Evolutionary conservation across 1,140 invertebrate genomes (phyloP).

Genomic region (Ladona fulva): DNA sequence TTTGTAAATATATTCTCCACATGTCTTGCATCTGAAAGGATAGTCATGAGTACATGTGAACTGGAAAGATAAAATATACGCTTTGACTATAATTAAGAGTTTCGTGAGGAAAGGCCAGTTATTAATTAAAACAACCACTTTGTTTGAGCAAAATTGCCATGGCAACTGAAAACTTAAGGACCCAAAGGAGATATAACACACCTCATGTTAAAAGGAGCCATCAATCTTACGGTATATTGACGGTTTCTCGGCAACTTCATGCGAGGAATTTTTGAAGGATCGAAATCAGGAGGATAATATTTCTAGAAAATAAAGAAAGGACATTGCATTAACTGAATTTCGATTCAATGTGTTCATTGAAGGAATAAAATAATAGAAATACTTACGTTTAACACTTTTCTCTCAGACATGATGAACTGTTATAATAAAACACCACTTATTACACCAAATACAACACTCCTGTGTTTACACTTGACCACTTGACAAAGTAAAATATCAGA

Average conservation of each 20-base stretch:
- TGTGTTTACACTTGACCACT: no score
- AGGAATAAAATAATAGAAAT: conserved; percentile 21
- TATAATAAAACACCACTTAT: no score
- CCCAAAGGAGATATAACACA: conserved; percentile 24
- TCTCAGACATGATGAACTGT: conserved; percentile 61
- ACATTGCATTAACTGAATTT: conserved; percentile 16
- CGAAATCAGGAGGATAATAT: conserved; percentile 99
- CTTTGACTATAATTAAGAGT: no score
- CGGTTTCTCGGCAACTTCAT: conserved; percentile 90
- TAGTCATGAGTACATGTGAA: no score
- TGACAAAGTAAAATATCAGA: no score
- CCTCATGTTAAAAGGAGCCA: conserved; percentile 98
- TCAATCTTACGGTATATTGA: conserved; percentile 95
- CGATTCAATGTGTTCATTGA: conserved; percentile 20
- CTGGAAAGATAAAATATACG: no score
- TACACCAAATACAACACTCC: no score
- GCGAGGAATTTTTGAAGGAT: conserved; percentile 97
- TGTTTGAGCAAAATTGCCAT: no score
- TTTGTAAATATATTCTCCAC: conserved; percentile 99
- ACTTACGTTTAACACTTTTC: conserved; percentile 88
- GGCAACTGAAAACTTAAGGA: neutral
- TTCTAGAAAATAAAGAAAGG: conserved; percentile 58
- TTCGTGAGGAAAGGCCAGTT: no score
- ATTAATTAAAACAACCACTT: neutral
- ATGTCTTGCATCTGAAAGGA: conserved; percentile 76